Evolutionary conservation across 2,797 vertebrate genomes (phyloP).

Genomic region (Ctenopoma kingsleyae): DNA sequence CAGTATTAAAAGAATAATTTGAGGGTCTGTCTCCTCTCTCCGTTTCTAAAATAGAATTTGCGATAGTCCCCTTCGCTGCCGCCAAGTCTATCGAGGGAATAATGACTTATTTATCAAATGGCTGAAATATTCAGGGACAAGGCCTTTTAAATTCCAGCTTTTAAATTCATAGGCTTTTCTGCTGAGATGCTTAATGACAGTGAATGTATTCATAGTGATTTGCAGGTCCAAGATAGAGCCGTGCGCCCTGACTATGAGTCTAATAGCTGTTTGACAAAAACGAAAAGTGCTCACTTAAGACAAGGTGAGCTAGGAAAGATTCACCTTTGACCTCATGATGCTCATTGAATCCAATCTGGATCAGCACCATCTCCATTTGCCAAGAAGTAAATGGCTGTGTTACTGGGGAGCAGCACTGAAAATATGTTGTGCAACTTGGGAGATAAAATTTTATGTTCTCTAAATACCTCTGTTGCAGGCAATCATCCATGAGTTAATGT

Average conservation of each 20-base stretch:
- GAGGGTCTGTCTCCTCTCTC: slow-evolving; percentile 50
- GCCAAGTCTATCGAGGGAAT: slow-evolving; percentile 58
- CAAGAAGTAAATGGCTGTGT: slow-evolving; percentile 34
- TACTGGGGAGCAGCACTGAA: slow-evolving; percentile 28
- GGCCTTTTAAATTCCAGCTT: slow-evolving; percentile 56
- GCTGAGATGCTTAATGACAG: slow-evolving; percentile 68
- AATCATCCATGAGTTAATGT: slow-evolving; percentile 65
- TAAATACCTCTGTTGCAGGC: slow-evolving; percentile 48
- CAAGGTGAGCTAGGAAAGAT: slow-evolving; percentile 7
- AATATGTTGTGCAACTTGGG: slow-evolving; percentile 54
- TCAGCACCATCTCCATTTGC: slow-evolving; percentile 11
- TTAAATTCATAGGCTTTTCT: slow-evolving; percentile 66
- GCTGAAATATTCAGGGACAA: slow-evolving; percentile 74
- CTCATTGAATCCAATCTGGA: slow-evolving; percentile 20
- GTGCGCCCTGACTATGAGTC: slow-evolving; percentile 27
- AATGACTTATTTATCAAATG: slow-evolving; percentile 79
- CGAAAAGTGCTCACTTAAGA: slow-evolving; percentile 1
- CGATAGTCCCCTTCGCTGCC: slow-evolving; percentile 44
- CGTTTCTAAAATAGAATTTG: slow-evolving; percentile 67
- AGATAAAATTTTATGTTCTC: slow-evolving; percentile 56
- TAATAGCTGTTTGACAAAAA: slow-evolving; percentile 54
- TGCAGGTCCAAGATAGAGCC: slow-evolving; percentile 38
- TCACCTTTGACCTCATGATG: slow-evolving; percentile 64
- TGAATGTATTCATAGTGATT: slow-evolving; percentile 63
- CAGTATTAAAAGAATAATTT: slow-evolving; percentile 64